A percentile compares a stretch with the other conserved stretches of the same genome.
Evolutionary conservation across 2,888 invertebrate species (phyloP).

Genomic region (Andrena minutula): DNA sequence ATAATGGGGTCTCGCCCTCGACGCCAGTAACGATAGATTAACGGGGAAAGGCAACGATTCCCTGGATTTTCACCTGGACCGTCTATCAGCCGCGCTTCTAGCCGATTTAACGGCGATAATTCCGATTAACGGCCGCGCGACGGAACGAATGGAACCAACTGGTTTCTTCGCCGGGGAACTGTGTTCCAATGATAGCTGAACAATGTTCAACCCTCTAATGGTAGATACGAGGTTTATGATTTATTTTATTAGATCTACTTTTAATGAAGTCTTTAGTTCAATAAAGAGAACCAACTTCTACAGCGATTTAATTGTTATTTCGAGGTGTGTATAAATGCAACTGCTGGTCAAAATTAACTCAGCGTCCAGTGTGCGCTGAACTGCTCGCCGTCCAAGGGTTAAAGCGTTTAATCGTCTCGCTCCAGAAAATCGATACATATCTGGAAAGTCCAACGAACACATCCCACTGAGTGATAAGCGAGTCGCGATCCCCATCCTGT

Average conservation of each 20-base stretch:
- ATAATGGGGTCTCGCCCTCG: conserved; percentile 30
- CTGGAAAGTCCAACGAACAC: conserved; percentile 18
- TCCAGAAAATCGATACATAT: conserved; percentile 29
- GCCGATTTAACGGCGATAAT: conserved; percentile 1
- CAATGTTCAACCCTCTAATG: background rate
- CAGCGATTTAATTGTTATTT: too few species aligned
- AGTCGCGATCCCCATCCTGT: background rate
- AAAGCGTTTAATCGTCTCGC: conserved; percentile 1
- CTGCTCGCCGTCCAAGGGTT: too few species aligned
- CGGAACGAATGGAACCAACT: background rate
- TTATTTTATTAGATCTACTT: too few species aligned
- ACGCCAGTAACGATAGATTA: conserved; percentile 28
- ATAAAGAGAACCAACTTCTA: too few species aligned
- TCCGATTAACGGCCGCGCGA: background rate
- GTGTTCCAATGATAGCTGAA: conserved; percentile 13
- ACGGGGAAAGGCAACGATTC: conserved; percentile 28
- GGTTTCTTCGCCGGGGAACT: background rate
- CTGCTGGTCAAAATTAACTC: too few species aligned
- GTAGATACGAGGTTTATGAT: too few species aligned
- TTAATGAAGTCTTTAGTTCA: too few species aligned
- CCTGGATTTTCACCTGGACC: conserved; percentile 17
- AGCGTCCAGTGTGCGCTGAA: too few species aligned
- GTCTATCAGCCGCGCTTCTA: background rate
- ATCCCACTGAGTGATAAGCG: background rate
- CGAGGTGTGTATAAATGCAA: too few species aligned